Evolutionary conservation across 2,888 invertebrate species (phyloP), one percentile per base, ranked within the genome.

Genomic region (Leptothorax acervorum): DNA sequence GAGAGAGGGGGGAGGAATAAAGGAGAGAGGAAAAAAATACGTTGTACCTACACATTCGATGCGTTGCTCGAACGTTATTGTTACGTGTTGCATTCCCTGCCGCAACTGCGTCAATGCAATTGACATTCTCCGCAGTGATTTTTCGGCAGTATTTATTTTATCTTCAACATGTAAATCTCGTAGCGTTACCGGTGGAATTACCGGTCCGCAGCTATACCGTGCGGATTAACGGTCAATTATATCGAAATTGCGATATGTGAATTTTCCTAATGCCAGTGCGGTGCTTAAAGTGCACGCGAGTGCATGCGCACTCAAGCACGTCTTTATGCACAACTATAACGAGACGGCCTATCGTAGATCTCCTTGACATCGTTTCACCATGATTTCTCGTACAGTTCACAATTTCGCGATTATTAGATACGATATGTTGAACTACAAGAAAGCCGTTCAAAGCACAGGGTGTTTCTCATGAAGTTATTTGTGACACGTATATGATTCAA

Each of bases 311-410:
- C 79, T 73, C 79, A 35, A 48, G 57, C 57, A 57, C 23, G 39
- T 48, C 60, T 81, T 60, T 51, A 62, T 51, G 60, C 12, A 18
- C 71, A 48, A 79, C 18, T 79, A 70, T 71, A 79, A 79, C 73
- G 48, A 71, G 48, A 79, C 71, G 28, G 68, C n/a, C 42, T 78
- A 55, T 78, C 78, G 39, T 51, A 39, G 71, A 62, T 81, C 73
- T 81, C 79, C 79, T 81, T 81, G 79, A 81, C 79, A 81, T 48
- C 71, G 28, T 81, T 81, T 81, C 79, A 51, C 71, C 73, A 60
- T 68, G 48, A 60, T 18, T 81, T 73, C 73, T 48, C 12, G 35
- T 39, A 48, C 45, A 39, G 68, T 48, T 81, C 79, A 78, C 68
- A 73, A 81, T 73, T 71, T 60, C 15, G 48, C 48, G 73, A 81